A percentile compares a stretch with the other conserved stretches of the same genome.
Conservation (phyloP, 2,888 invertebrate species). For the Abrostola triplasia region DNA sequence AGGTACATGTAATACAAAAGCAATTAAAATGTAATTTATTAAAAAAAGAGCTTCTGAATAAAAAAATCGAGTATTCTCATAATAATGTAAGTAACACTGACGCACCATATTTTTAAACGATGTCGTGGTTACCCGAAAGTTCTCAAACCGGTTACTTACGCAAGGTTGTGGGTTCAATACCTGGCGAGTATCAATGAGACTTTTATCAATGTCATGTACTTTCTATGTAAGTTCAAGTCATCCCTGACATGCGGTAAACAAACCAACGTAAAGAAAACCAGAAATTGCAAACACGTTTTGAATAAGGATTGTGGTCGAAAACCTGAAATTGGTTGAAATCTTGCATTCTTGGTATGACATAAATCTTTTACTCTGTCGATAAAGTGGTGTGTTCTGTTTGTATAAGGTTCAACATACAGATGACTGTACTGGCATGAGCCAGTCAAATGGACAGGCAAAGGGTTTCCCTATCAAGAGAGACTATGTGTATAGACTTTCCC, state of each 20-base stretch:
- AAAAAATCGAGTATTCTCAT: neutral
- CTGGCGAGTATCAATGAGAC: neutral
- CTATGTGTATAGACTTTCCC: no score
- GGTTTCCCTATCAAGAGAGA: no score
- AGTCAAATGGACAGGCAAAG: no score
- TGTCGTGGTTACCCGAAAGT: neutral
- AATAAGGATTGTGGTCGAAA: no score
- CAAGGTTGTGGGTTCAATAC: slow-evolving; percentile 1
- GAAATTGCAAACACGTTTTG: neutral
- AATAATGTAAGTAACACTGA: neutral
- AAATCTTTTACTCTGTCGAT: no score
- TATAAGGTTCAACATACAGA: no score
- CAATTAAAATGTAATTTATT: neutral
- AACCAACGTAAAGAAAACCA: neutral
- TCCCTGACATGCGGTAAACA: neutral
- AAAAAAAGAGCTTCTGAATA: neutral
- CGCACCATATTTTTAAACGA: neutral
- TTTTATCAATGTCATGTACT: neutral
- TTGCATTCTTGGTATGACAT: no score
- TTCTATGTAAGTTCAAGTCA: slow-evolving; percentile 1
- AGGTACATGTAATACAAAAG: neutral
- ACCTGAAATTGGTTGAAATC: no score
- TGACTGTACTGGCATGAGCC: no score
- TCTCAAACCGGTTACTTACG: neutral
- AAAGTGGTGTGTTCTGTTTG: no score